These are phyloP conservation scores for Sclerurus mexicanus DNA, from an alignment of 2,113 vertebrate genomes.

Conservation along the genomic window DNA sequence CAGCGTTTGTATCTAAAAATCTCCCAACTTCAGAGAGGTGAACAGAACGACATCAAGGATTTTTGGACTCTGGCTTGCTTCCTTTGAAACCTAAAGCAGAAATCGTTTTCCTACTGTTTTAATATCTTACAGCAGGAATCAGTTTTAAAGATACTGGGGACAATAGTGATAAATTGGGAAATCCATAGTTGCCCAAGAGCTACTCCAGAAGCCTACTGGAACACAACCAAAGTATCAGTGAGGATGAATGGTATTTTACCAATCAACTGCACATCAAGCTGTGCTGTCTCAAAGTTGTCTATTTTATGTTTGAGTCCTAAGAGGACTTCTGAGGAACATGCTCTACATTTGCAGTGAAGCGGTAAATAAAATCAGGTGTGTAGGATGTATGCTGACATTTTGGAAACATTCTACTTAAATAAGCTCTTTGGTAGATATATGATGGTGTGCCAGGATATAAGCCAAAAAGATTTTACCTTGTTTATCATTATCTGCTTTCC, in stretches of 20 bases:
- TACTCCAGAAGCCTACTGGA: neutral
- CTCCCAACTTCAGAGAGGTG: neutral
- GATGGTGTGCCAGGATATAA: neutral
- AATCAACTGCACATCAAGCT: neutral
- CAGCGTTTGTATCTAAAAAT: neutral
- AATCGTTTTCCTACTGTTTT: neutral
- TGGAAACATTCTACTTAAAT: neutral
- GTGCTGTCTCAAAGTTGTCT: neutral
- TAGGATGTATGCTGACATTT: neutral
- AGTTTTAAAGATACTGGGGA: neutral
- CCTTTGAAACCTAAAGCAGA: neutral
- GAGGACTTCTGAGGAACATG: neutral
- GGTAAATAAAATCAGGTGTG: neutral
- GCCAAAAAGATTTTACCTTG: neutral
- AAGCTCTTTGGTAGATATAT: neutral
- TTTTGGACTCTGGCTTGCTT: neutral
- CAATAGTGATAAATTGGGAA: neutral
- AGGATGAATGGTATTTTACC: neutral
- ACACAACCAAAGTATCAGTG: neutral
- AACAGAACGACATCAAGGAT: neutral
- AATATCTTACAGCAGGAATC: neutral
- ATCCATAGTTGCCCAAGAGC: neutral
- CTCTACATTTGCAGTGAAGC: neutral
- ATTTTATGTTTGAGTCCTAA: neutral
- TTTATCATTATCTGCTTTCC: neutral